Evolutionary conservation across 2,888 invertebrate species (phyloP), one percentile per base, ranked within the genome.

Genomic region (Chrysodeixis includens): DNA sequence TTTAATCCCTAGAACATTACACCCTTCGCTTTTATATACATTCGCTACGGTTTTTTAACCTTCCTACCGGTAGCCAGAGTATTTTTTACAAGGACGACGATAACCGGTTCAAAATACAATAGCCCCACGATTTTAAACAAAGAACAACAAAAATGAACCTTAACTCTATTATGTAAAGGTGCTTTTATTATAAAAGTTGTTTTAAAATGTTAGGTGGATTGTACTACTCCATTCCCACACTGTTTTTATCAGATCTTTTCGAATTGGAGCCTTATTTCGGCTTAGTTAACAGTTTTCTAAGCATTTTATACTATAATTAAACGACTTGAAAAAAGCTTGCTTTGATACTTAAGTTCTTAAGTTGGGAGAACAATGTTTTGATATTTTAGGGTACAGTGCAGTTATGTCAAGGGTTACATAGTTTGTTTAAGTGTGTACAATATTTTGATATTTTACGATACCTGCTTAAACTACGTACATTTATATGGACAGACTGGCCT

Each of bases 171-270:
- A 6, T 1, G n/a, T 40, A 40, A n/a, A 40, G 40, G 4, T 5
- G 40, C n/a, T 40, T 40, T n/a, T n/a, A n/a, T 0, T 4, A 0
- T 40, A 5, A 12, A 35, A 35, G 6, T n/a, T 12, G 10, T 40
- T 4, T 1, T 1, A n/a, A 6, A 40, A 6, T 40, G 40, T n/a
- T 0, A n/a, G n/a, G 40, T 2, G 1, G n/a, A 40, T 46, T 62
- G 54, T 53, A 66, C 64, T 62, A 56, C 51, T 54, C 52, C 53
- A 66, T 79, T 79, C 81, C 81, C 79, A 79, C 79, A 76, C 65
- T 60, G 71, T 78, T 78, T 79, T 81, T 81, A 79, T 81, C 73
- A 68, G 76, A 78, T 78, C 61, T 73, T 61, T 73, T 73, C 54
- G 76, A 81, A 67, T 78, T 78, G 63, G 64, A 61, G 55, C 67